A percentile compares a stretch with the other conserved stretches of the same genome.
Conservation (phyloP, 2,888 invertebrate genomes). For the Eristalinus sepulchralis region DNA sequence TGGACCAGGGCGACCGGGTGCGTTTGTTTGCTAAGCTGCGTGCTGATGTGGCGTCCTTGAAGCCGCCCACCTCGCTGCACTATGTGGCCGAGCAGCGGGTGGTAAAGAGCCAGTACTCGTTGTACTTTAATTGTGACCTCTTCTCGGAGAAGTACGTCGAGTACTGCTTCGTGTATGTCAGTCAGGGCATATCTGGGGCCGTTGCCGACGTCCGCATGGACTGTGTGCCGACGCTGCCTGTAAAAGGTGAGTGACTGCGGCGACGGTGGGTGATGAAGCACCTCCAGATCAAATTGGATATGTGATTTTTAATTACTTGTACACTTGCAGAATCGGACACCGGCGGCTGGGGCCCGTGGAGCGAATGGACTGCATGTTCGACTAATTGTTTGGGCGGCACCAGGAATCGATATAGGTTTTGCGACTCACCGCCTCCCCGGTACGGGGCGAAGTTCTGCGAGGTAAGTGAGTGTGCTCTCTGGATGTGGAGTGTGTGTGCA, state of each 20-base stretch:
- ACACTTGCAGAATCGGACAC: constrained; percentile 86
- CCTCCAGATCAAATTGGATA: constrained; percentile 32
- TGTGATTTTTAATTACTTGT: constrained; percentile 63
- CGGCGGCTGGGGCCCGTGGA: constrained; percentile 90
- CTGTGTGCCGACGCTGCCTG: constrained; percentile 91
- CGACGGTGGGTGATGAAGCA: neutral
- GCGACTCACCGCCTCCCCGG: constrained; percentile 92
- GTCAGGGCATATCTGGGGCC: constrained; percentile 91
- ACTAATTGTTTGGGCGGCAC: constrained; percentile 89
- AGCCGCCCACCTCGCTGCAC: constrained; percentile 84
- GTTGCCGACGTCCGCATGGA: constrained; percentile 92
- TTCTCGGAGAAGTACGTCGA: constrained; percentile 92
- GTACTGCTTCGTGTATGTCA: constrained; percentile 94
- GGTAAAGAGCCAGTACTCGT: constrained; percentile 87
- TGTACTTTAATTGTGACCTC: constrained; percentile 89
- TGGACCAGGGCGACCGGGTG: constrained; percentile 89
- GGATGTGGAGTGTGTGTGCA: neutral
- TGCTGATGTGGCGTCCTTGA: constrained; percentile 86
- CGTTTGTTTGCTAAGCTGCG: constrained; percentile 88
- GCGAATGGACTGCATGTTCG: constrained; percentile 92
- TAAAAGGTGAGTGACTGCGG: constrained; percentile 84
- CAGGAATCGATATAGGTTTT: constrained; percentile 91
- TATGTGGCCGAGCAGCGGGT: constrained; percentile 87
- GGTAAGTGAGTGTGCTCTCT: constrained; percentile 81
- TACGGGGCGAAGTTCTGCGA: constrained; percentile 95